Conservation (phyloP, 2,113 vertebrate species). For the Daubentonia madagascariensis region DNA sequence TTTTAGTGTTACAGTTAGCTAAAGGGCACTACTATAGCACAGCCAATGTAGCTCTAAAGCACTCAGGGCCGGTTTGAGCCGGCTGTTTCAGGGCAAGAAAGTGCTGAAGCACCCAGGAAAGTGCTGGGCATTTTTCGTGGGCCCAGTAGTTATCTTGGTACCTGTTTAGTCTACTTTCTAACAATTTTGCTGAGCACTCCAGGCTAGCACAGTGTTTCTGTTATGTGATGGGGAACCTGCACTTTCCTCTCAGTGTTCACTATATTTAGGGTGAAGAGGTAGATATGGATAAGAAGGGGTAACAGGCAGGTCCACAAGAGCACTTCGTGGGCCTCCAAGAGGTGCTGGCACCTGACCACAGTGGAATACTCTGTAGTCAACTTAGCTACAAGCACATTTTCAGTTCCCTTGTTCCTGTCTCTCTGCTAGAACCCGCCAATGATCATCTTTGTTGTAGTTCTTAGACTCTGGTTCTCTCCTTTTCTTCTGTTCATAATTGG, state of each 20-base stretch:
- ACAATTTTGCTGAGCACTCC: too few species aligned
- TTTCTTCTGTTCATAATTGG: neutral
- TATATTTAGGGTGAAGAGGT: neutral
- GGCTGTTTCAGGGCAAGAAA: too few species aligned
- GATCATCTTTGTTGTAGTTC: neutral
- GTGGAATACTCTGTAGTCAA: neutral
- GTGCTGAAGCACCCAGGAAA: too few species aligned
- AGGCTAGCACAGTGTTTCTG: too few species aligned
- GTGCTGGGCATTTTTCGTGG: too few species aligned
- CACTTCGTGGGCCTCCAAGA: neutral
- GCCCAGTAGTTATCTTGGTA: too few species aligned
- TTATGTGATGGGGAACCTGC: too few species aligned
- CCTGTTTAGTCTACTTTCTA: too few species aligned
- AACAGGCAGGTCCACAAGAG: neutral
- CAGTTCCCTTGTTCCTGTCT: neutral
- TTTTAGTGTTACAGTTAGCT: too few species aligned
- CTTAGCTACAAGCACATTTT: neutral
- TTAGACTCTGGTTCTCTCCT: neutral
- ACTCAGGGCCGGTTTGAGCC: too few species aligned
- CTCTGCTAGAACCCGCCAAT: neutral
- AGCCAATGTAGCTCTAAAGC: too few species aligned
- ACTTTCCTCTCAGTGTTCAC: neutral
- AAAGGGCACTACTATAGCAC: too few species aligned
- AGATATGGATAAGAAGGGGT: neutral
- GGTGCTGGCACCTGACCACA: neutral